phyloP scores from a whole-genome alignment of 2,797 vertebrate species.

The Anguilla megastoma region DNA sequence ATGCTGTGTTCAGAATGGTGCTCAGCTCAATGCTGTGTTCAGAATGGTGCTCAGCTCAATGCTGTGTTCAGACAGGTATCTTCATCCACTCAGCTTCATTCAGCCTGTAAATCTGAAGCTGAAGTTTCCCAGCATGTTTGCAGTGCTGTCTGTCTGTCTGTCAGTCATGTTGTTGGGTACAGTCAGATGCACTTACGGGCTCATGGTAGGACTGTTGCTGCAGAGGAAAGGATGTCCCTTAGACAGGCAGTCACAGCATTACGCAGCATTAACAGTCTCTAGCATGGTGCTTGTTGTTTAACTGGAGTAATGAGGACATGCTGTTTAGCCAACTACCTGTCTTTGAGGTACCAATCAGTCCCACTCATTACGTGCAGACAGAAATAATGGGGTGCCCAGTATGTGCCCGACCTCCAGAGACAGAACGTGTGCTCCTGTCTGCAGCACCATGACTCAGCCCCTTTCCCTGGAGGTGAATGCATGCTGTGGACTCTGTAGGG shows the following conservation, averaged over 20 bases:
- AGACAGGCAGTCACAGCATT: not conserved
- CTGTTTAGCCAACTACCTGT: not conserved
- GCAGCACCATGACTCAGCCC: not conserved
- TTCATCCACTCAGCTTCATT: not conserved
- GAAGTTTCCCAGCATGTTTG: not conserved
- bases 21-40: too few relatives aligned
- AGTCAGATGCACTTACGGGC: conserved; percentile 10
- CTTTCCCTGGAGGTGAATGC: not conserved
- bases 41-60: too few relatives aligned
- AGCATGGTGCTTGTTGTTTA: not conserved
- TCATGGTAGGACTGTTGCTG: not conserved
- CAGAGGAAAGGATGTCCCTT: not conserved
- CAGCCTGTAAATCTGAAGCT: not conserved
- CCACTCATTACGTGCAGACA: not conserved
- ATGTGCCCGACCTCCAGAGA: not conserved
- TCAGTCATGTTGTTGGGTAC: not conserved
- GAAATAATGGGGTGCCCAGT: not conserved
- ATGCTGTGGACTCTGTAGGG: not conserved
- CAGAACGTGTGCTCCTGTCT: not conserved
- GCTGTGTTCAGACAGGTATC: too few relatives aligned
- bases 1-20: too few relatives aligned
- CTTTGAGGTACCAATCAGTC: not conserved
- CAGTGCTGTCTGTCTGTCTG: not conserved
- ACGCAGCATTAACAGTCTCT: not conserved
- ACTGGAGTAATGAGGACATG: not conserved